Conservation (phyloP, 2,888 invertebrate species). For the Galerucella pusilla region DNA sequence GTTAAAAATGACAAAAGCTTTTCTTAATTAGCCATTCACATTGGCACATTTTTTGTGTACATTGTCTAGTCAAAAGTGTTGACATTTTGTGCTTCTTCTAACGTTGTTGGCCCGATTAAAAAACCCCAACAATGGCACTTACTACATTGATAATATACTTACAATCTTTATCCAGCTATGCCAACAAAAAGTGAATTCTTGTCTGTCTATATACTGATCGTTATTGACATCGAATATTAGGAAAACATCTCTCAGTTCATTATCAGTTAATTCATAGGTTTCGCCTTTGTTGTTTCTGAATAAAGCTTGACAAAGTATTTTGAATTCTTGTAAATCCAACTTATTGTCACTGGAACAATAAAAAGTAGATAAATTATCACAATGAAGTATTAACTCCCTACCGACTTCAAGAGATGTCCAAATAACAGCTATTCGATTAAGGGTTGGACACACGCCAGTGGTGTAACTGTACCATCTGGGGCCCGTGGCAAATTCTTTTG, state of each 20-base stretch:
- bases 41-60: too few relatives aligned
- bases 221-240: slow-evolving; percentile 81
- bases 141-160: slow-evolving; percentile 54
- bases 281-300: slow-evolving; percentile 87
- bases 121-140: not conserved
- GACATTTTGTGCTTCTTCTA: too few relatives aligned
- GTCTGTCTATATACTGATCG: slow-evolving; percentile 80
- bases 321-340: slow-evolving; percentile 79
- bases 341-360: slow-evolving; percentile 72
- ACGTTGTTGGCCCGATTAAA: too few relatives aligned
- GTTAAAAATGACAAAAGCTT: too few relatives aligned
- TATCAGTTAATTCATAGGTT: slow-evolving; percentile 80
- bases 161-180: slow-evolving; percentile 89
- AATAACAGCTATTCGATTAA: too few relatives aligned
- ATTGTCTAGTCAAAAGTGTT: too few relatives aligned
- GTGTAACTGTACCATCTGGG: too few relatives aligned
- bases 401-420: too few relatives aligned
- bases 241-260: slow-evolving; percentile 79
- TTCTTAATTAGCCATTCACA: too few relatives aligned
- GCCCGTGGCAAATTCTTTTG: too few relatives aligned
- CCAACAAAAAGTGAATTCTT: slow-evolving; percentile 88
- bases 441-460: too few relatives aligned
- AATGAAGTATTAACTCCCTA: not conserved
- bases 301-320: slow-evolving; percentile 81
- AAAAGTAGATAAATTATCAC: not conserved